A percentile compares a stretch with the other conserved stretches of the same genome.
phyloP scores from a whole-genome alignment of 1,140 invertebrate species.

The Drosophila subobscura region DNA sequence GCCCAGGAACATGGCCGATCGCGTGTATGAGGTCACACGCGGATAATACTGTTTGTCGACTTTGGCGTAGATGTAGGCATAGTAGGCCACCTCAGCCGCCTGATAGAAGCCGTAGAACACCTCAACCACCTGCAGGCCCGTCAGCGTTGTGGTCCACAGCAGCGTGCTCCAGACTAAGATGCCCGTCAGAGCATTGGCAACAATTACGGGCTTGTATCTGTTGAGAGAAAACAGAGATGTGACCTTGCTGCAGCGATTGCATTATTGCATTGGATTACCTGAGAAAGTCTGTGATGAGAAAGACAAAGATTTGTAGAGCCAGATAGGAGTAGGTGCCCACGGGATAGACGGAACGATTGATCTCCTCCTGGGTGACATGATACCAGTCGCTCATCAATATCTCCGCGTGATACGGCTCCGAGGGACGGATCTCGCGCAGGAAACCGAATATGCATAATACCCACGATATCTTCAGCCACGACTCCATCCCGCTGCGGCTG shows the following conservation, averaged over 20 bases:
- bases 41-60: slow-evolving; percentile 90
- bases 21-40: slow-evolving; percentile 89
- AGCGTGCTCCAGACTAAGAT: slow-evolving; percentile 89
- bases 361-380: slow-evolving; percentile 87
- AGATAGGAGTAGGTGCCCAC: slow-evolving; percentile 91
- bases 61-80: slow-evolving; percentile 96
- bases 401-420: slow-evolving; percentile 90
- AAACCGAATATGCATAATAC: slow-evolving; percentile 91
- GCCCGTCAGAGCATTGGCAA: slow-evolving; percentile 89
- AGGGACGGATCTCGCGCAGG: slow-evolving; percentile 91
- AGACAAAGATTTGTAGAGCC: slow-evolving; percentile 87
- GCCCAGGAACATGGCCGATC: slow-evolving; percentile 88
- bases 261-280: slow-evolving; percentile 74
- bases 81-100: slow-evolving; percentile 95
- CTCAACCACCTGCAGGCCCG: slow-evolving; percentile 87
- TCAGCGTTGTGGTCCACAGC: slow-evolving; percentile 87
- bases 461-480: slow-evolving; percentile 87
- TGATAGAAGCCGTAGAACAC: slow-evolving; percentile 92
- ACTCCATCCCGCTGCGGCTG: slow-evolving; percentile 50
- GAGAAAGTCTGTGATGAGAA: slow-evolving; percentile 91
- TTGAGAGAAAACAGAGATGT: background rate
- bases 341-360: slow-evolving; percentile 88
- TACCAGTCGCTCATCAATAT: slow-evolving; percentile 87
- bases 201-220: slow-evolving; percentile 93
- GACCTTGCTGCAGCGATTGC: slow-evolving; percentile 2